These are phyloP conservation scores for Prinia subflava DNA, from an alignment of 2,113 vertebrate species.

Conservation along the genomic window DNA sequence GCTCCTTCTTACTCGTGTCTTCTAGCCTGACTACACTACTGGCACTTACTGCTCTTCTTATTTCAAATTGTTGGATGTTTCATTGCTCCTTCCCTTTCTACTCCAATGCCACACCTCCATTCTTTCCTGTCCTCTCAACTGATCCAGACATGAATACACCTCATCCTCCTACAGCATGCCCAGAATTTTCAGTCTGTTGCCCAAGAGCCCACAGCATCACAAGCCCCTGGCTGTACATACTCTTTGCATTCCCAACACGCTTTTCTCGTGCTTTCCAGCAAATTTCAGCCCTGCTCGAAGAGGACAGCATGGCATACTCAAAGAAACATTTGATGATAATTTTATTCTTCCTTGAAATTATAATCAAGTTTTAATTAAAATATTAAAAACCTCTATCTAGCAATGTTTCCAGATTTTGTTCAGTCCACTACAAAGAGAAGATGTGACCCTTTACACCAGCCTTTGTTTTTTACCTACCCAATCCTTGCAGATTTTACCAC, in stretches of 20 bases:
- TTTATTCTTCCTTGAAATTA: neutral
- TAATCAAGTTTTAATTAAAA: neutral
- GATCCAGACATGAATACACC: neutral
- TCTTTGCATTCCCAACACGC: neutral
- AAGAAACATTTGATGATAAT: neutral
- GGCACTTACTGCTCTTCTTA: neutral
- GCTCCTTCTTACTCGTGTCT: neutral
- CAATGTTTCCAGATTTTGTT: neutral
- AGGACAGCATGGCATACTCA: neutral
- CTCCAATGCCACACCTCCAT: neutral
- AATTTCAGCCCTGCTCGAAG: neutral
- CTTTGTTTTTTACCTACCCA: neutral
- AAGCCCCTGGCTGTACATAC: neutral
- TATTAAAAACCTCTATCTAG: neutral
- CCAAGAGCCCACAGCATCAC: neutral
- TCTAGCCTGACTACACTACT: neutral
- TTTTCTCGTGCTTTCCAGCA: neutral
- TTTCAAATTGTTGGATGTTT: neutral
- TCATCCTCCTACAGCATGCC: neutral
- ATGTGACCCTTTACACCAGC: neutral
- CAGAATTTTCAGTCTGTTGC: neutral
- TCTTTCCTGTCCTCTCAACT: neutral
- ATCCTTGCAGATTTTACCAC: neutral
- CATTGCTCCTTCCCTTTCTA: neutral
- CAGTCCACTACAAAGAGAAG: neutral